Conservation (phyloP, 2,797 vertebrate species). For the Meriones psammophilus region DNA sequence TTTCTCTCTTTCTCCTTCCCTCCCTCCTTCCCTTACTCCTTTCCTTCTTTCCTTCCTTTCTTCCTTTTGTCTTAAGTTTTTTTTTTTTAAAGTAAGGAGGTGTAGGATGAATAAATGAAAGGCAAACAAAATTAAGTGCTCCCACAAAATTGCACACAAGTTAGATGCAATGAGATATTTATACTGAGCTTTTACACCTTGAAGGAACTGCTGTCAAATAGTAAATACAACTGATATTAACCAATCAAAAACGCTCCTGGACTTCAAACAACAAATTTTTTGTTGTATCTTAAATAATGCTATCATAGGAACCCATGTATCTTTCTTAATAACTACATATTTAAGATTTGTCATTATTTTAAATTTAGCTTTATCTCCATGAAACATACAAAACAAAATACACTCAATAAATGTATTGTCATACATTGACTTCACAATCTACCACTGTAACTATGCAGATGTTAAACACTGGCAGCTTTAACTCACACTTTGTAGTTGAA, state of each 20-base stretch:
- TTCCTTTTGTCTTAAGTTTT: not conserved
- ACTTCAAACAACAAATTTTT: constrained; percentile 16
- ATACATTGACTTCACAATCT: not conserved
- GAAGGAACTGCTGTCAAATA: not conserved
- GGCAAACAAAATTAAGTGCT: not conserved
- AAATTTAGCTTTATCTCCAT: constrained; percentile 76
- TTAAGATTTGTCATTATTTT: constrained; percentile 70
- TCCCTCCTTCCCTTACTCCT: not conserved
- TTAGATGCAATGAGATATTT: not conserved
- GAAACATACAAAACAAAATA: not conserved
- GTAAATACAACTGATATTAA: not conserved
- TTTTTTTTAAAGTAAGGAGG: constrained; percentile 32
- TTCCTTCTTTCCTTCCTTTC: not conserved
- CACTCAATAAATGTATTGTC: not conserved
- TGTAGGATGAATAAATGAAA: constrained; percentile 3
- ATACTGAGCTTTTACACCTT: not conserved
- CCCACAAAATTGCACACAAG: not conserved
- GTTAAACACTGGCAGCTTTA: constrained; percentile 36
- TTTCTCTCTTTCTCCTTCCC: too few relatives aligned
- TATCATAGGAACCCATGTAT: not conserved
- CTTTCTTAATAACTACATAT: constrained; percentile 28
- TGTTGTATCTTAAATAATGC: not conserved
- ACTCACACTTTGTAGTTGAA: constrained; percentile 37
- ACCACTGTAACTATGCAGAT: not conserved
- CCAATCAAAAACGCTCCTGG: not conserved